These are phyloP conservation scores for Motacilla tschutschensis DNA, from an alignment of 2,113 vertebrate species.

Conservation along the genomic window DNA sequence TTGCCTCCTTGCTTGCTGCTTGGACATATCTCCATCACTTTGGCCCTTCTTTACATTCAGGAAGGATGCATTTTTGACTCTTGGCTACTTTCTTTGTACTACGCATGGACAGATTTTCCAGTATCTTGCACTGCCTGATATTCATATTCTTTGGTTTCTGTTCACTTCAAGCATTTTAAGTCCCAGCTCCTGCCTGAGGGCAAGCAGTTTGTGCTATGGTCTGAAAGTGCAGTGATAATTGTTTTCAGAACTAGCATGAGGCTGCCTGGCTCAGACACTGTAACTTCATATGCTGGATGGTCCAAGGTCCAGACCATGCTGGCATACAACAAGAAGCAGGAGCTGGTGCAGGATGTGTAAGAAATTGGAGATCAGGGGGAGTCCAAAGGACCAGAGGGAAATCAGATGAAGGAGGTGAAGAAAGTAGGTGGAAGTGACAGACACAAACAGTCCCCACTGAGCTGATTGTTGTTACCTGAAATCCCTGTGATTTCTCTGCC, in stretches of 20 bases:
- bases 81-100: background rate
- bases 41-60: background rate
- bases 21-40: fast-evolving
- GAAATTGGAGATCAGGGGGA: background rate
- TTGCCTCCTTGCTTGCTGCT: background rate
- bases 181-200: background rate
- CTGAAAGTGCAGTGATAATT: background rate
- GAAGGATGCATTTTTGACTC: background rate
- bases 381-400: background rate
- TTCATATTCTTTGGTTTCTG: background rate
- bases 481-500: background rate
- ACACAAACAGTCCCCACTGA: background rate
- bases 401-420: background rate
- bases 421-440: background rate
- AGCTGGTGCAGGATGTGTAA: background rate
- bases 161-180: background rate
- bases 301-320: background rate
- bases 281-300: background rate
- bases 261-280: background rate
- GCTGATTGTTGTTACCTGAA: background rate
- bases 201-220: background rate
- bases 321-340: background rate
- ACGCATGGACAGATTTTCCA: background rate
- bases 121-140: background rate
- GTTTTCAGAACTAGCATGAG: background rate